phyloP scores from a whole-genome alignment of 2,113 vertebrate species.

The Carassius carassius region DNA sequence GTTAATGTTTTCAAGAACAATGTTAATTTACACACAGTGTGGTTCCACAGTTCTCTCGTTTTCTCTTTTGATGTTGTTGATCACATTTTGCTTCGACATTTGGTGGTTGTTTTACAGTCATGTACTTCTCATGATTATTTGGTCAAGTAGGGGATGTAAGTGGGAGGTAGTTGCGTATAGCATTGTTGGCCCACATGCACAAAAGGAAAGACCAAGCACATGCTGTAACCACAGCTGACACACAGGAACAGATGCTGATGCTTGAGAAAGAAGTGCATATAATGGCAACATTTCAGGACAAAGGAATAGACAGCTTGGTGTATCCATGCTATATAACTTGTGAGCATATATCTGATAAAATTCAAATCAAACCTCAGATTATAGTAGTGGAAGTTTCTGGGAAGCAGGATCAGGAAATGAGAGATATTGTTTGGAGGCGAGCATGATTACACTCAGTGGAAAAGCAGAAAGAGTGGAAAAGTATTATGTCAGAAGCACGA shows the following conservation, averaged over 20 bases:
- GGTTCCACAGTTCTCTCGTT: slow-evolving; percentile 15
- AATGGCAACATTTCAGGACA: background rate
- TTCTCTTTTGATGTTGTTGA: slow-evolving; percentile 31
- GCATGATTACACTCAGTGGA: slow-evolving; percentile 41
- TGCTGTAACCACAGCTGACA: slow-evolving; percentile 6
- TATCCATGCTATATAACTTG: background rate
- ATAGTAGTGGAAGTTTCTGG: background rate
- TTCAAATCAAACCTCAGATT: background rate
- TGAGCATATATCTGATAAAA: background rate
- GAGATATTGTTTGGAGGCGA: slow-evolving; percentile 46
- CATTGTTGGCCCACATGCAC: slow-evolving; percentile 43
- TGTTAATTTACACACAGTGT: slow-evolving; percentile 4
- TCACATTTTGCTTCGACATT: slow-evolving; percentile 12
- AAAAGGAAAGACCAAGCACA: slow-evolving; percentile 54
- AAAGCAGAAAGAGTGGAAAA: slow-evolving; percentile 46
- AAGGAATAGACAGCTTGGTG: background rate
- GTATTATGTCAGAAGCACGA: slow-evolving; percentile 25
- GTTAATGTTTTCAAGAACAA: slow-evolving; percentile 53
- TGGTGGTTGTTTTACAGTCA: slow-evolving; percentile 46
- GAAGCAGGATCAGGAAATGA: slow-evolving; percentile 11
- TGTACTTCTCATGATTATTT: slow-evolving; percentile 37
- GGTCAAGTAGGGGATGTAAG: slow-evolving; percentile 35
- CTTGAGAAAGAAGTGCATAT: background rate
- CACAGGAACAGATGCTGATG: slow-evolving; percentile 13
- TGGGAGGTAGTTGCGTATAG: slow-evolving; percentile 49